These are phyloP conservation scores for Progne subis DNA, from an alignment of 2,113 vertebrate species.

Conservation along the genomic window DNA sequence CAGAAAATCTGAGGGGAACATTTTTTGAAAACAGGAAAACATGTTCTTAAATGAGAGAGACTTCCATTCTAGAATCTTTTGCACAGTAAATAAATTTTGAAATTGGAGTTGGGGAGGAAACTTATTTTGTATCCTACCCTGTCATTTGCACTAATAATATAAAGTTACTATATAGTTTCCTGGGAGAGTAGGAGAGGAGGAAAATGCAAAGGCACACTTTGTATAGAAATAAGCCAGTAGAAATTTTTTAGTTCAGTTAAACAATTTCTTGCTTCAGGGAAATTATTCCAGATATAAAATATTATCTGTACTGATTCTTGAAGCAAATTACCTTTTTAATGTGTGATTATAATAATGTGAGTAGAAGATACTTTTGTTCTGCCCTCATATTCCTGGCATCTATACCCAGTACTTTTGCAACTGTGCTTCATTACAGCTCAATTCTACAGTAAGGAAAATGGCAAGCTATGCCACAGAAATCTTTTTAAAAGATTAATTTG, in stretches of 20 bases:
- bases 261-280: background rate
- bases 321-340: background rate
- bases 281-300: background rate
- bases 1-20: background rate
- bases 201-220: background rate
- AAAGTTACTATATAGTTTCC: background rate
- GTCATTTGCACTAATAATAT: background rate
- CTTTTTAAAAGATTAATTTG: background rate
- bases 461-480: background rate
- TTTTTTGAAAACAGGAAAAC: background rate
- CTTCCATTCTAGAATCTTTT: background rate
- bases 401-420: background rate
- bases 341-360: background rate
- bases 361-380: background rate
- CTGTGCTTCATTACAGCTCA: background rate
- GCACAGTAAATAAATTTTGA: background rate
- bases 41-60: background rate
- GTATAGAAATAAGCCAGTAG: background rate
- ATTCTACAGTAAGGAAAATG: background rate
- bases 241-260: background rate
- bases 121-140: background rate
- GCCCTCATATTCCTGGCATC: background rate
- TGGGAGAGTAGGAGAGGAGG: background rate
- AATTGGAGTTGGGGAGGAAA: background rate
- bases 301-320: background rate